Evolutionary conservation across 1,140 invertebrate species (phyloP).

Genomic region (Caligus rogercresseyi): DNA sequence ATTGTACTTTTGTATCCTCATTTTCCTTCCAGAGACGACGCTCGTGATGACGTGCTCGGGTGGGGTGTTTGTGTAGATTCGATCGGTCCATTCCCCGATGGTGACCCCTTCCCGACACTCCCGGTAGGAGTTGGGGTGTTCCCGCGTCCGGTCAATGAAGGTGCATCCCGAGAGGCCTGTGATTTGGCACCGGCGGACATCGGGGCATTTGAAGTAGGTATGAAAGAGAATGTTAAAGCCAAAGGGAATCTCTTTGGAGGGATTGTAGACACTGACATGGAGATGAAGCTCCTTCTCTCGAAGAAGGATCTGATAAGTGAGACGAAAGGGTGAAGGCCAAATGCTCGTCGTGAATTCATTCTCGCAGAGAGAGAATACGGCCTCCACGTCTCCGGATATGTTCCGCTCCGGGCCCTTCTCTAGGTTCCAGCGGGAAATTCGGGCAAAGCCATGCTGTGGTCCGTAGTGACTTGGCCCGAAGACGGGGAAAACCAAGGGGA

Average conservation of each 20-base stretch:
- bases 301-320: constrained; percentile 58
- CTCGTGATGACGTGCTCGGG: constrained; percentile 81
- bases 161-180: constrained; percentile 74
- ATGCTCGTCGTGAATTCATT: constrained; percentile 75
- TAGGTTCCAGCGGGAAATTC: constrained; percentile 70
- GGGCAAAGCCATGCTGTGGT: constrained; percentile 82
- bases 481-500: constrained; percentile 92
- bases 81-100: constrained; percentile 74
- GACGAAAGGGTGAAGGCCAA: constrained; percentile 30
- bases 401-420: constrained; percentile 61
- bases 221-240: constrained; percentile 81
- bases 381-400: constrained; percentile 71
- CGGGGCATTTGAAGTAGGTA: constrained; percentile 86
- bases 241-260: constrained; percentile 69
- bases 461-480: constrained; percentile 26
- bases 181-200: constrained; percentile 70
- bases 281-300: constrained; percentile 77
- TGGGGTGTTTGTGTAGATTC: constrained; percentile 78
- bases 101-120: constrained; percentile 72
- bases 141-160: constrained; percentile 52
- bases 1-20: constrained; percentile 80
- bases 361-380: constrained; percentile 73
- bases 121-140: constrained; percentile 22
- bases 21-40: constrained; percentile 71
- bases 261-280: constrained; percentile 75